A percentile compares a stretch with the other conserved stretches of the same genome.
Conservation (phyloP, 2,888 invertebrate species). For the Troides aeacus region DNA sequence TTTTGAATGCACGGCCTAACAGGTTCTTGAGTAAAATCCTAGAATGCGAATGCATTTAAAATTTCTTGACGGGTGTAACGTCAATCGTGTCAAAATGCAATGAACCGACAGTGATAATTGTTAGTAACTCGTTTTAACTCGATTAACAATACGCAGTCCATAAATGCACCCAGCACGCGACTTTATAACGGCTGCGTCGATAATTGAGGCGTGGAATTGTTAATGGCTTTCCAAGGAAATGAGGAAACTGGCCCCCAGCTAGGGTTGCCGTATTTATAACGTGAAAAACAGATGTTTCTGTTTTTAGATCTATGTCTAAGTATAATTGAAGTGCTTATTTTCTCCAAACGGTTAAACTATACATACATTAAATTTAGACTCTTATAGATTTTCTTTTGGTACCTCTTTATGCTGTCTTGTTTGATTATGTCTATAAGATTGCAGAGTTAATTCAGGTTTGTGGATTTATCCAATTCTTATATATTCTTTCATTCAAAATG, state of each 20-base stretch:
- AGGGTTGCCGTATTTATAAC: conserved; percentile 6
- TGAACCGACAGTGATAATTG: conserved; percentile 24
- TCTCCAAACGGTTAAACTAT: too few species aligned
- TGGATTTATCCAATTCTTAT: too few species aligned
- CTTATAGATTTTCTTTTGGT: too few species aligned
- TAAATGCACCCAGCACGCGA: conserved; percentile 30
- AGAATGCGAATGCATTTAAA: conserved; percentile 4
- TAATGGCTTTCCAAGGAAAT: conserved; percentile 38
- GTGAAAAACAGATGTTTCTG: neutral
- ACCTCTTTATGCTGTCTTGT: too few species aligned
- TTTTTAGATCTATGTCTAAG: neutral
- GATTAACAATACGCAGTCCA: conserved; percentile 25
- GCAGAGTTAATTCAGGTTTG: too few species aligned
- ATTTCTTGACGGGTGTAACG: conserved; percentile 16
- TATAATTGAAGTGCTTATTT: too few species aligned
- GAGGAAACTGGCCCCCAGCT: conserved; percentile 28
- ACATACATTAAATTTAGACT: too few species aligned
- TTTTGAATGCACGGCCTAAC: too few species aligned
- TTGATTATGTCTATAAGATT: too few species aligned
- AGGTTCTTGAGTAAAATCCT: too few species aligned
- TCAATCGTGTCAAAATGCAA: conserved; percentile 15
- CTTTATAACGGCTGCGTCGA: conserved; percentile 31
- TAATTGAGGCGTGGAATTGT: conserved; percentile 36
- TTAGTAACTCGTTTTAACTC: conserved; percentile 22
- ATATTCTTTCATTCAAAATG: neutral